phyloP scores from a whole-genome alignment of 2,888 invertebrate species.

The Andrena camellia region DNA sequence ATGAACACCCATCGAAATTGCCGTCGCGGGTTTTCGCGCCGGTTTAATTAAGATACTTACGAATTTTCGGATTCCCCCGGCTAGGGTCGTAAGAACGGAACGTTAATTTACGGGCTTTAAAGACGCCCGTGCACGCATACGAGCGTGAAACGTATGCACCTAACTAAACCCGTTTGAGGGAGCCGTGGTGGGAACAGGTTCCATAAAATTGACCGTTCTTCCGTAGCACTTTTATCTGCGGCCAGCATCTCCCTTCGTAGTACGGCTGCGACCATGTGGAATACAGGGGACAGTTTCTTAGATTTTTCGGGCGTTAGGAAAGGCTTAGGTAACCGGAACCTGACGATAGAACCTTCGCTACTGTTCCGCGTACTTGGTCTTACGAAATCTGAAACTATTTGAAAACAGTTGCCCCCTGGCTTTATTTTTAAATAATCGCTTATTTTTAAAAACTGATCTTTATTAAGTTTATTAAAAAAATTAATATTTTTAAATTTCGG shows the following conservation, averaged over 20 bases:
- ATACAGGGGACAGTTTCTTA: background rate
- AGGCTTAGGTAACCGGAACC: background rate
- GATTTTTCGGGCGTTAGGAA: background rate
- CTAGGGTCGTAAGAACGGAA: constrained; percentile 65
- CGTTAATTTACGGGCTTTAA: constrained; percentile 81
- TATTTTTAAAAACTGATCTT: no score
- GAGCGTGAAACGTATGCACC: constrained; percentile 79
- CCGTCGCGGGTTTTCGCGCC: constrained; percentile 4
- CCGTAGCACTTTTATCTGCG: constrained; percentile 69
- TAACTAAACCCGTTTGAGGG: constrained; percentile 77
- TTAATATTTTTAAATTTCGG: no score
- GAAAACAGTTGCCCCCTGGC: no score
- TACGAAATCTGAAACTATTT: background rate
- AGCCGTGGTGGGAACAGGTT: constrained; percentile 80
- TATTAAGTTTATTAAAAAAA: no score
- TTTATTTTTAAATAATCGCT: no score
- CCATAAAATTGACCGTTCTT: constrained; percentile 82
- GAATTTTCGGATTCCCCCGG: constrained; percentile 76
- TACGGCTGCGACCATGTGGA: constrained; percentile 29
- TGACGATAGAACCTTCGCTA: background rate
- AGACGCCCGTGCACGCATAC: constrained; percentile 71
- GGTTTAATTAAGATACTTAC: constrained; percentile 79
- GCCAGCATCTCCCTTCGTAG: constrained; percentile 57
- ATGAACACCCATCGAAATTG: constrained; percentile 19
- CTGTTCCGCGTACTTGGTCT: background rate